Base-by-base conservation (phyloP, 2,113 vertebrate species). In the Poeciliopsis occidentalis region DNA sequence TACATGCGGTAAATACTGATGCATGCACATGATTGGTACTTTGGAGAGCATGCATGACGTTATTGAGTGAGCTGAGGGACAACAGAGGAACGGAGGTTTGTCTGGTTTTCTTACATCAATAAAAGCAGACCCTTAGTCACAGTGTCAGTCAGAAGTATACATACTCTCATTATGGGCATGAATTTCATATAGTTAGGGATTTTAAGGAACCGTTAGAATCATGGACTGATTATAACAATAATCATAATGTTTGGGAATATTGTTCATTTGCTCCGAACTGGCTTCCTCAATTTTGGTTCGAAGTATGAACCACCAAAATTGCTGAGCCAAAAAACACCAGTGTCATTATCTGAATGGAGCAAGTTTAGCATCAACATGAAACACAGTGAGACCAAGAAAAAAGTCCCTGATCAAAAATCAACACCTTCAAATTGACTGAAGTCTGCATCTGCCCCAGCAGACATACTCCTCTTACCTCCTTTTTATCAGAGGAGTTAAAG, bases 1-100 rank as follows among this genome's bases (percentile, higher is more conserved):
- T 24, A 85, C 12, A 73, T 3, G 68, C 22, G n/a, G 51, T 82
- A 68, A 67, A 69, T 37, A 34, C 51, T 69, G 26, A 32, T 78
- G 39, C 81, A 82, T 89, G 88, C 87, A 76, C 22, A 67, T 80
- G 30, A 44, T 64, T 71, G 32, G 79, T 86, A 81, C 63, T 67
- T 34, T 67, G 57, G 51, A 71, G 67, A 73, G 70, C 81, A 90
- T 88, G 92, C 82, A 84, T 81, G 69, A 81, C 73, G 71, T 75
- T 31, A 76, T 13, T 69, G n/a, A 67, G 74, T 72, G 63, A 63
- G 67, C 65, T 64, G 41, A 64, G 13, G 8, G 72, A 57, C 19
- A 17, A n/a, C 30, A 37, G 63, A 17, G 26, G 22, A 64, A 30
- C 24, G 69, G 64, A 26, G 76, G 66, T 67, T 75, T 78, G 17